These are phyloP conservation scores for Brachypalpus laphriformis DNA, from an alignment of 2,888 invertebrate genomes.

Conservation along the genomic window DNA sequence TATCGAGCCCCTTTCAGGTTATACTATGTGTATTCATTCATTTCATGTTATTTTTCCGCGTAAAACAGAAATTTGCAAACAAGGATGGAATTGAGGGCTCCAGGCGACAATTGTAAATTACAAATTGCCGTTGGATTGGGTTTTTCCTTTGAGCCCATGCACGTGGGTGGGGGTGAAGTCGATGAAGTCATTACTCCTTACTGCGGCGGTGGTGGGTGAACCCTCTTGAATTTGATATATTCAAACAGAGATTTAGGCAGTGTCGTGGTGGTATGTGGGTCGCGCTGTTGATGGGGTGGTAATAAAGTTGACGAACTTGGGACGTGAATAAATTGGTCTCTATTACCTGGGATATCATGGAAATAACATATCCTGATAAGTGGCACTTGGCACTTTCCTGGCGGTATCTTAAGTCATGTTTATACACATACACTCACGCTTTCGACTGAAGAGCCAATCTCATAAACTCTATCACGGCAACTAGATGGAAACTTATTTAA, in stretches of 20 bases:
- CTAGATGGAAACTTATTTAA: slow-evolving; percentile 63
- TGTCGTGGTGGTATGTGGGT: slow-evolving; percentile 25
- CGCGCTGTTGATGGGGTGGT: slow-evolving; percentile 31
- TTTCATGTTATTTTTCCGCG: slow-evolving; percentile 32
- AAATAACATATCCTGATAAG: slow-evolving; percentile 67
- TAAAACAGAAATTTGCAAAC: slow-evolving; percentile 50
- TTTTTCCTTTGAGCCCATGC: slow-evolving; percentile 53
- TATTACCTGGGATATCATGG: slow-evolving; percentile 60
- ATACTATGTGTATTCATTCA: neutral
- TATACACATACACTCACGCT: neutral
- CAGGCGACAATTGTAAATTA: slow-evolving; percentile 74
- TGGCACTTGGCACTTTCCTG: slow-evolving; percentile 47
- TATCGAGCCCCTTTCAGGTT: neutral
- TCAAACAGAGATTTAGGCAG: slow-evolving; percentile 19
- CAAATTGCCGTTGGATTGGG: slow-evolving; percentile 72
- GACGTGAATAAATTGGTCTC: slow-evolving; percentile 61
- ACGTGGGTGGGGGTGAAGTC: neutral
- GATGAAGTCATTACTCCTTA: slow-evolving; percentile 63
- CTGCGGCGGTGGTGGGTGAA: slow-evolving; percentile 13
- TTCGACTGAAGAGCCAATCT: slow-evolving; percentile 27
- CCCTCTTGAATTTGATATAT: slow-evolving; percentile 23
- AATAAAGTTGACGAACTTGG: slow-evolving; percentile 58
- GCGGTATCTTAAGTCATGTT: slow-evolving; percentile 11
- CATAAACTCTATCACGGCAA: slow-evolving; percentile 41
- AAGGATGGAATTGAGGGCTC: slow-evolving; percentile 55